Conservation (phyloP, 2,888 invertebrate genomes). For the Sycophila texana region DNA sequence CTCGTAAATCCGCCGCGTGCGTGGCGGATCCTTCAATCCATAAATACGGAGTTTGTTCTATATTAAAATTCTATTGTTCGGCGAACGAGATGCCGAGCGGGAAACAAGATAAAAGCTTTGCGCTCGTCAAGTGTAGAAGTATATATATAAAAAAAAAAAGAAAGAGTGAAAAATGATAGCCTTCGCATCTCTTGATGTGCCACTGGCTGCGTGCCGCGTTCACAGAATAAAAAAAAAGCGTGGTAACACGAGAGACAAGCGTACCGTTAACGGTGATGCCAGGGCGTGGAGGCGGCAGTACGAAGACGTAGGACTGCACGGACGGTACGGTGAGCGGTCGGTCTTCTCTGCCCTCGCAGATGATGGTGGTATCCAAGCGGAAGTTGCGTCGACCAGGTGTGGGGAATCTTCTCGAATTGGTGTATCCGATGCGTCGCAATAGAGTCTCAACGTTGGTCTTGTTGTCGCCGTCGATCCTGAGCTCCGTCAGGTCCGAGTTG, state of each 20-base stretch:
- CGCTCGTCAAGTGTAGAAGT: no score
- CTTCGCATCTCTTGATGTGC: neutral
- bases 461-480: constrained; percentile 94
- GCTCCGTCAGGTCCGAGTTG: constrained; percentile 88
- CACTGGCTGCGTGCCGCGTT: no score
- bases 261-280: constrained; percentile 85
- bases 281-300: constrained; percentile 90
- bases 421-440: constrained; percentile 91
- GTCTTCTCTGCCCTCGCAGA: constrained; percentile 84
- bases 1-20: no score
- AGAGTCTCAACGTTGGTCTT: constrained; percentile 92
- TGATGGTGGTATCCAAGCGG: constrained; percentile 87
- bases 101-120: no score
- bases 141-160: neutral
- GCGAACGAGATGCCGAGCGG: no score
- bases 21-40: no score
- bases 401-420: constrained; percentile 93
- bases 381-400: constrained; percentile 96
- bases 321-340: constrained; percentile 85
- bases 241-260: neutral
- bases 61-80: no score
- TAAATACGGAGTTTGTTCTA: no score
- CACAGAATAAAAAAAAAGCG: neutral
- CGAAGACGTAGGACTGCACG: constrained; percentile 91
- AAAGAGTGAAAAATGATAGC: no score